These are phyloP conservation scores for Xerus inauris DNA, from an alignment of 2,113 vertebrate genomes.

Conservation along the genomic window DNA sequence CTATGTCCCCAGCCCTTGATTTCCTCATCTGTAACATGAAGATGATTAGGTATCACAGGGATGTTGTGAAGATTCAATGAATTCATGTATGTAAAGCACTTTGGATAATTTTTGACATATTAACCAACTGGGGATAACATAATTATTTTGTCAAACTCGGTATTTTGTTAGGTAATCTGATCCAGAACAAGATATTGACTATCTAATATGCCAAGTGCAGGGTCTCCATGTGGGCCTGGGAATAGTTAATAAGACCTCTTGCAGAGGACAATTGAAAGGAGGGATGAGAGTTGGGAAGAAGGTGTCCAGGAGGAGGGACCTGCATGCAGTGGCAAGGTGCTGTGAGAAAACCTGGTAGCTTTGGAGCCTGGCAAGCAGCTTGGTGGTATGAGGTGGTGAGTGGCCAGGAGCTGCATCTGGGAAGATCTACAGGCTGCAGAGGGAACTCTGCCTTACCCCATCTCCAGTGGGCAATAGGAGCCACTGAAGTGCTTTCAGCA, in stretches of 20 bases:
- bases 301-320: not conserved
- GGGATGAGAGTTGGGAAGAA: not conserved
- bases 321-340: not conserved
- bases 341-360: not conserved
- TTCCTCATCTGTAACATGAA: not conserved
- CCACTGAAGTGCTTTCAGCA: not conserved
- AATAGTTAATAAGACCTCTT: no score
- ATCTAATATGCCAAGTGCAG: not conserved
- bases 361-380: not conserved
- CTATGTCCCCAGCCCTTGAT: no score
- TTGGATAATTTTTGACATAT: not conserved
- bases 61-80: not conserved
- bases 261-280: not conserved
- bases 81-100: not conserved
- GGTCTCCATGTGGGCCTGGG: no score
- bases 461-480: not conserved
- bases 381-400: not conserved
- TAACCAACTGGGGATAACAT: no score
- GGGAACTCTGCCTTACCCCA: no score
- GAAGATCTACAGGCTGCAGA: not conserved
- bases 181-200: not conserved
- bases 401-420: no score
- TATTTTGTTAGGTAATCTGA: not conserved
- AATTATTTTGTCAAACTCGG: not conserved
- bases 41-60: not conserved